Evolutionary conservation across 2,888 invertebrate species (phyloP).

Genomic region (Nomada flava): DNA sequence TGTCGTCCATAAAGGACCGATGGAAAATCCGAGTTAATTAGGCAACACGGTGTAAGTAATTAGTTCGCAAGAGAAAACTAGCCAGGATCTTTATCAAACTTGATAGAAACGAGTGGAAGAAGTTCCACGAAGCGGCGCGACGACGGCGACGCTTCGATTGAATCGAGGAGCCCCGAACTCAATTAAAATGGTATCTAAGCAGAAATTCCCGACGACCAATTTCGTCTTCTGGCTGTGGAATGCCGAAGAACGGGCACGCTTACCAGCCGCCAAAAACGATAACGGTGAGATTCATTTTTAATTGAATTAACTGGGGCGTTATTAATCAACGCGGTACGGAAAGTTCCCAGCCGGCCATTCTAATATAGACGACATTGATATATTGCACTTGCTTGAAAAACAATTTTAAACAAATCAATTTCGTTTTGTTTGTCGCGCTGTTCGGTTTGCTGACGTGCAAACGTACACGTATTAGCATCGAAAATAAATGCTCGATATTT

Average conservation of each 20-base stretch:
- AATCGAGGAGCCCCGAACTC: constrained; percentile 21
- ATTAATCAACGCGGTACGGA: constrained; percentile 42
- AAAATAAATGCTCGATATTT: neutral
- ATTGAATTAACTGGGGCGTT: constrained; percentile 37
- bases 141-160: constrained; percentile 10
- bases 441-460: neutral
- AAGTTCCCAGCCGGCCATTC: constrained; percentile 4
- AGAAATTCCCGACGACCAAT: constrained; percentile 36
- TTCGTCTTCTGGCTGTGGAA: neutral
- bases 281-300: constrained; percentile 41
- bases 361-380: constrained; percentile 21
- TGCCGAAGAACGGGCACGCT: neutral
- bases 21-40: constrained; percentile 54
- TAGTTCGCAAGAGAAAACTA: constrained; percentile 42
- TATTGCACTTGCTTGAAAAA: constrained; percentile 27
- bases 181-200: constrained; percentile 31
- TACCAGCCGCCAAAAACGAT: constrained; percentile 11
- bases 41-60: constrained; percentile 53
- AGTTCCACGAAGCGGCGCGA: constrained; percentile 24
- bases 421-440: neutral
- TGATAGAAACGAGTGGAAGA: constrained; percentile 18
- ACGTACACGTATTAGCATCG: neutral
- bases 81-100: constrained; percentile 49
- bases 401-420: constrained; percentile 41
- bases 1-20: constrained; percentile 20